Conservation (phyloP, 2,797 vertebrate species). For the Spinus pinus region DNA sequence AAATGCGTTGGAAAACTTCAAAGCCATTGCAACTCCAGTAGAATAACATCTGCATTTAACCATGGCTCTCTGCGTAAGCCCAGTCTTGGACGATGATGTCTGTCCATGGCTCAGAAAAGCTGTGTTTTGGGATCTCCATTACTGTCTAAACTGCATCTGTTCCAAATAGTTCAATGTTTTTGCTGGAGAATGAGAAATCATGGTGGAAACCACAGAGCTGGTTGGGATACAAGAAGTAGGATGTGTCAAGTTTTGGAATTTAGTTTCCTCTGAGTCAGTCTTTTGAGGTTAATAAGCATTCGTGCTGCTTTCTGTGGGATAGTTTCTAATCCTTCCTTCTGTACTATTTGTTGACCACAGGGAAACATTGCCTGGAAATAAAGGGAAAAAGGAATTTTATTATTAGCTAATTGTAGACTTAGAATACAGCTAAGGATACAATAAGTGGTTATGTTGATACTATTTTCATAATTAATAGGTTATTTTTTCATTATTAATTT, state of each 20-base stretch:
- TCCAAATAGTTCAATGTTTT: constrained; percentile 26
- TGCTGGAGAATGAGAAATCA: not conserved
- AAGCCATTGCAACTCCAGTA: not conserved
- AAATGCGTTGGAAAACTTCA: not conserved
- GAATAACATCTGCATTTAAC: constrained; percentile 45
- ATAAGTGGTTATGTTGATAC: not conserved
- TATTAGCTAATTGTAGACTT: constrained; percentile 1
- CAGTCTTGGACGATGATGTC: not conserved
- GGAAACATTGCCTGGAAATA: constrained; percentile 20
- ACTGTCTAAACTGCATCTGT: constrained; percentile 14
- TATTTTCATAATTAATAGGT: not conserved
- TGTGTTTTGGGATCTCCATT: constrained; percentile 23
- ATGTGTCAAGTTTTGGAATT: constrained; percentile 36
- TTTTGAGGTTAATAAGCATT: constrained; percentile 47
- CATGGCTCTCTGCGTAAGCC: constrained; percentile 12
- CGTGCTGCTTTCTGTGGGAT: constrained; percentile 12
- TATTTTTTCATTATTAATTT: constrained; percentile 34
- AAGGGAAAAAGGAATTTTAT: not conserved
- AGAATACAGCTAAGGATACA: not conserved
- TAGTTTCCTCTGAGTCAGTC: constrained; percentile 52
- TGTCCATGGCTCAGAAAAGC: constrained; percentile 26
- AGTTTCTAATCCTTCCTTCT: constrained; percentile 28
- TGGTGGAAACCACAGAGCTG: constrained; percentile 14
- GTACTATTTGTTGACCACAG: not conserved
- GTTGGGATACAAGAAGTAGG: not conserved